Percentiles rank a stretch among this genome's conserved stretches.
Conservation (phyloP, 2,797 vertebrate genomes). For the Argentina silus region DNA sequence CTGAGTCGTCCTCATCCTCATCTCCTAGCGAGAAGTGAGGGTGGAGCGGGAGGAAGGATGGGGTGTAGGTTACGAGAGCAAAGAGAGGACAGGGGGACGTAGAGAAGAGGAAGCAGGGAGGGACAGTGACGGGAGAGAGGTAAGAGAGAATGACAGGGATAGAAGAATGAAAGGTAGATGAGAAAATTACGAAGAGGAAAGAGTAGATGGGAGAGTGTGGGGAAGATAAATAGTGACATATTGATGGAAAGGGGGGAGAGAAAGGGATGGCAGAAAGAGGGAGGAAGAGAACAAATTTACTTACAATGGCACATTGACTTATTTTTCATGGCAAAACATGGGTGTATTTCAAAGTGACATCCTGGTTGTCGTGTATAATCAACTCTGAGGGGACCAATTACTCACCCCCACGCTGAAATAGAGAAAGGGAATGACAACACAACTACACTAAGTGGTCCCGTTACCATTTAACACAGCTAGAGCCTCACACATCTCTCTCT, state of each 20-base stretch:
- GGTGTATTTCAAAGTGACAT: conserved; percentile 7
- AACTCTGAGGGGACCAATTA: conserved; percentile 15
- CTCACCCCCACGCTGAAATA: neutral
- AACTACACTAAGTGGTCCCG: too few species aligned
- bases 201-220: neutral
- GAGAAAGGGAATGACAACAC: neutral
- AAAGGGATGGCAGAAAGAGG: conserved; percentile 38
- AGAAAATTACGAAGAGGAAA: neutral
- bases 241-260: conserved; percentile 32
- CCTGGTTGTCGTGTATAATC: neutral
- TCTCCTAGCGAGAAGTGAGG: conserved; percentile 77
- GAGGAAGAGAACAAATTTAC: conserved; percentile 43
- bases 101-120: conserved; percentile 15
- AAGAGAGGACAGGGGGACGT: neutral
- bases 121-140: conserved; percentile 10
- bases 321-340: conserved; percentile 32
- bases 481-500: too few species aligned
- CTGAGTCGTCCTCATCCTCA: conserved; percentile 94
- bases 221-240: conserved; percentile 12
- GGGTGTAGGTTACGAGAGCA: conserved; percentile 10
- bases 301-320: conserved; percentile 41
- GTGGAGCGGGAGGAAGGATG: conserved; percentile 9
- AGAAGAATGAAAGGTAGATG: conserved; percentile 19
- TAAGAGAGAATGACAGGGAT: neutral
- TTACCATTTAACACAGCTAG: too few species aligned